A percentile compares a stretch with the other conserved stretches of the same genome.
Evolutionary conservation across 30 jellyfish, hydroid and myxozoan genomes (phyloP).

Genomic region (Turritopsis dohrnii): DNA sequence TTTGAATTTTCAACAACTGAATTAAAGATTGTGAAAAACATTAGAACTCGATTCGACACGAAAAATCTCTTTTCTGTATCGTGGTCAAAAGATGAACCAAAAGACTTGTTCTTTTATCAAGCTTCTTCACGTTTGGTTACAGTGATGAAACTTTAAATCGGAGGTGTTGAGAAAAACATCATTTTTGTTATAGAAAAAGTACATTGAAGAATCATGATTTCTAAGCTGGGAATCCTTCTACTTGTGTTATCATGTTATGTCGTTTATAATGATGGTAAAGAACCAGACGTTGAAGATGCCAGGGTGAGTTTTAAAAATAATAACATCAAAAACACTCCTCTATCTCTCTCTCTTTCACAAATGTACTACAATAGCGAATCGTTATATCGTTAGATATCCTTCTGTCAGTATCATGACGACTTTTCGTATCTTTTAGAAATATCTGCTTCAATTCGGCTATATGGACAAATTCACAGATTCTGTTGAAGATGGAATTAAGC

Average conservation of each 20-base stretch:
- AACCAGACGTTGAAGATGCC: background rate
- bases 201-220: background rate
- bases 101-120: too few species aligned
- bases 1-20: too few species aligned
- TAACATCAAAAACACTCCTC: too few species aligned
- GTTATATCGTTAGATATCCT: too few species aligned
- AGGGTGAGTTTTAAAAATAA: background rate
- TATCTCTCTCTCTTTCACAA: too few species aligned
- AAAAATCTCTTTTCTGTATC: too few species aligned
- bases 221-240: background rate
- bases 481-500: constrained; percentile 16
- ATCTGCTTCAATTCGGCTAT: constrained; percentile 55
- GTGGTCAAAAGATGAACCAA: too few species aligned
- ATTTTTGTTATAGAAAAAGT: background rate
- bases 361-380: too few species aligned
- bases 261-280: background rate
- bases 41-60: too few species aligned
- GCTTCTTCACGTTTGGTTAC: background rate
- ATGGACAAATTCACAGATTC: constrained; percentile 22
- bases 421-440: constrained; percentile 28
- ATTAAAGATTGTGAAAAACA: too few species aligned
- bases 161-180: too few species aligned
- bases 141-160: background rate
- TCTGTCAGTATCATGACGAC: background rate
- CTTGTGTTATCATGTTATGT: background rate